Evolutionary conservation across 2,888 invertebrate genomes (phyloP), one percentile per base, ranked within the genome.

Genomic region (Pheosia tremula): DNA sequence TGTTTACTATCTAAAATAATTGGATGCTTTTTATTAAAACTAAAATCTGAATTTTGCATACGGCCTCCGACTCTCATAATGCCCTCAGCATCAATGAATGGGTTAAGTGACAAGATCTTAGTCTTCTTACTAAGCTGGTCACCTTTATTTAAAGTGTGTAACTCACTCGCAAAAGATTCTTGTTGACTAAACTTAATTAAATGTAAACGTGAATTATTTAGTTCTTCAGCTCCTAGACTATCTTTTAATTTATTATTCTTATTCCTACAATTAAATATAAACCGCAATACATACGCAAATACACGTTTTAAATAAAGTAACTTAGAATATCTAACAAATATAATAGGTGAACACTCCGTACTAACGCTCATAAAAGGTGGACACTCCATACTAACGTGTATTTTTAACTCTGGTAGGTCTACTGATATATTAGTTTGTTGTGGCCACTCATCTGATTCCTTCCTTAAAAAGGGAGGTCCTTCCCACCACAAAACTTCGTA

Each of bases 331-430:
- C 39, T 47, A 11, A 10, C 4, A 57, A 61, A 61, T 4, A 54
- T 47, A 38, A 61, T 24, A 4, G n/a, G n/a, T n/a, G n/a, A n/a
- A n/a, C n/a, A n/a, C n/a, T n/a, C n/a, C n/a, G n/a, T n/a, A n/a
- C n/a, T n/a, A n/a, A n/a, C n/a, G n/a, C n/a, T n/a, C n/a, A n/a
- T n/a, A n/a, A 45, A 52, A 45, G 43, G 53, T 11, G 5, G 24
- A 36, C 52, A 3, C 24, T 37, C 41, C 8, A 45, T 37, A 47
- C 4, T 53, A 50, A 8, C 3, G 7, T 43, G 5, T n/a, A 58
- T 45, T 41, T 58, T 61, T 13, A 57, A 8, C 41, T 58, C 57
- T 6, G 61, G 61, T 58, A 61, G 13, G n/a, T 57, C 47, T 45
- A 47, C 4, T 36, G 47, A 36, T 57, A 13, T 36, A 36, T n/a